Percentiles rank a stretch among this genome's conserved stretches.
Evolutionary conservation across 2,888 invertebrate genomes (phyloP).

Genomic region (Idaea aversata): DNA sequence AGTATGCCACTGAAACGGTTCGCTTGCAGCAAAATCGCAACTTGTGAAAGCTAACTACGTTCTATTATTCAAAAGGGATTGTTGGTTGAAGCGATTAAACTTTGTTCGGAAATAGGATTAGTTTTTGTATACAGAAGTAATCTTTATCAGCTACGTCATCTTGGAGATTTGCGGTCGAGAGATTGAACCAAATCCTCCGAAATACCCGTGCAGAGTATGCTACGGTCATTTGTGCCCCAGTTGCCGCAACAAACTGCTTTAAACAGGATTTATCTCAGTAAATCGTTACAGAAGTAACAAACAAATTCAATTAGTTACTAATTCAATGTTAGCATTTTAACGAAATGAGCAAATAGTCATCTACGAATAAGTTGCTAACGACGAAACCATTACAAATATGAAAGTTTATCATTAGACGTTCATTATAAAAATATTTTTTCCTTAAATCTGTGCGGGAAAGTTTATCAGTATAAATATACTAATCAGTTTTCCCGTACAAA

Average conservation of each 20-base stretch:
- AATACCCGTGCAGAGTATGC: neutral
- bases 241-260: slow-evolving; percentile 39
- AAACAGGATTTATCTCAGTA: slow-evolving; percentile 35
- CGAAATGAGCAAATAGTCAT: slow-evolving; percentile 34
- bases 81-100: neutral
- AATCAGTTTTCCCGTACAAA: no score
- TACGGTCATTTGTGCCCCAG: slow-evolving; percentile 3
- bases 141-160: neutral
- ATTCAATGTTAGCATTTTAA: slow-evolving; percentile 2
- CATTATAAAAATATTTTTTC: neutral
- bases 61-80: slow-evolving; percentile 4
- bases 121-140: neutral
- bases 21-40: neutral
- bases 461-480: no score
- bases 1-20: neutral
- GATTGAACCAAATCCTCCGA: neutral
- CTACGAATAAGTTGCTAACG: slow-evolving; percentile 32
- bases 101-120: neutral
- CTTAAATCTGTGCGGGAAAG: no score
- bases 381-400: neutral
- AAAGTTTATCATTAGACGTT: slow-evolving; percentile 14
- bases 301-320: slow-evolving; percentile 11
- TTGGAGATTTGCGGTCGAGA: neutral
- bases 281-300: slow-evolving; percentile 29
- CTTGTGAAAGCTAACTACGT: neutral